Percentiles rank a stretch among this genome's conserved stretches.
Conservation (phyloP, 2,888 invertebrate species). For the Tachina fera region DNA sequence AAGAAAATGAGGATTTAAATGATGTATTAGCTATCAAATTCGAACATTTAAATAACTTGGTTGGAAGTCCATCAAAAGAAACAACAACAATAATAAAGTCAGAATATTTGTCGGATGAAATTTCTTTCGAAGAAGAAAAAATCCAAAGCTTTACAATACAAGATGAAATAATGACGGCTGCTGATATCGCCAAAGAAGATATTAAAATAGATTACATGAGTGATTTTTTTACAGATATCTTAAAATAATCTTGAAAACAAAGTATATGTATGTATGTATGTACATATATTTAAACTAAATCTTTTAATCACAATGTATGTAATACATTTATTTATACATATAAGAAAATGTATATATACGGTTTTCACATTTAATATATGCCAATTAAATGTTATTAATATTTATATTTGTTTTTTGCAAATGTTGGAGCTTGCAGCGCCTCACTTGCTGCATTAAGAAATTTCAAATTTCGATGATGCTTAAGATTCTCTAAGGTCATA, state of each 20-base stretch:
- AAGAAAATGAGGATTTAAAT: slow-evolving; percentile 30
- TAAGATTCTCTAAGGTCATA: too few relatives aligned
- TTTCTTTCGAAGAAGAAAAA: slow-evolving; percentile 34
- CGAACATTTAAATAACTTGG: slow-evolving; percentile 18
- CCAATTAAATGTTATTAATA: too few relatives aligned
- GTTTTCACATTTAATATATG: too few relatives aligned
- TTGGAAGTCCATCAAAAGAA: neutral
- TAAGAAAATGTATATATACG: too few relatives aligned
- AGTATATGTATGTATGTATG: neutral
- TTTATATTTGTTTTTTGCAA: too few relatives aligned
- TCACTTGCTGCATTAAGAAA: too few relatives aligned
- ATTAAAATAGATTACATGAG: slow-evolving; percentile 60
- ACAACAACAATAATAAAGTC: slow-evolving; percentile 12
- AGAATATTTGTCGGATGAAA: slow-evolving; percentile 23
- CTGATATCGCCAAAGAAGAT: slow-evolving; percentile 22
- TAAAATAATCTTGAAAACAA: slow-evolving; percentile 20
- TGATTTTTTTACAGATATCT: slow-evolving; percentile 70
- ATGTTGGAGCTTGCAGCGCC: too few relatives aligned
- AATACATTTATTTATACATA: neutral
- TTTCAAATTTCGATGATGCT: too few relatives aligned
- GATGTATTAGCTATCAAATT: slow-evolving; percentile 16
- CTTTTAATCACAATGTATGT: too few relatives aligned
- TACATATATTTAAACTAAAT: neutral
- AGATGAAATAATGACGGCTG: slow-evolving; percentile 46
- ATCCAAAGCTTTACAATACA: slow-evolving; percentile 32